phyloP scores from a whole-genome alignment of 2,888 invertebrate species.

The Erannis defoliaria region DNA sequence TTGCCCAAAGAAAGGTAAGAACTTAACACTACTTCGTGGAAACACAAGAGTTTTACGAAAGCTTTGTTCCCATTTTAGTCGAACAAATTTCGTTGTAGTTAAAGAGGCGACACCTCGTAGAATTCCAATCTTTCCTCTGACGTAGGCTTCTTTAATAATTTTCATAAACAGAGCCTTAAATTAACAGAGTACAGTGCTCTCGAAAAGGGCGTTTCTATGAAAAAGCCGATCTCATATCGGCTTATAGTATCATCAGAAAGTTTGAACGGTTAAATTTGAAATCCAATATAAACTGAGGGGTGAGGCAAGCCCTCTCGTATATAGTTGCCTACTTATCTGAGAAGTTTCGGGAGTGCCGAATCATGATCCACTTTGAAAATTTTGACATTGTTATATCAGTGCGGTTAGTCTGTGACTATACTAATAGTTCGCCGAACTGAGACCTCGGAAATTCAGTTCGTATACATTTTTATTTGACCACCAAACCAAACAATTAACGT shows the following conservation, averaged over 20 bases:
- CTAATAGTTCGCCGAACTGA: constrained; percentile 27
- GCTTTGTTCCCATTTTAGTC: not conserved
- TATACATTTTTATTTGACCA: too few relatives aligned
- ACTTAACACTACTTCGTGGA: too few relatives aligned
- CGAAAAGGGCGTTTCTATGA: constrained; percentile 39
- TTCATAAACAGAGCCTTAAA: constrained; percentile 22
- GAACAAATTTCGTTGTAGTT: not conserved
- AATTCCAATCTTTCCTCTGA: constrained; percentile 19
- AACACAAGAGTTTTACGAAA: not conserved
- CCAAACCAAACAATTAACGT: too few relatives aligned
- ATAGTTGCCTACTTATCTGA: constrained; percentile 56
- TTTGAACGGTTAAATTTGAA: constrained; percentile 66
- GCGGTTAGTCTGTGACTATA: constrained; percentile 14
- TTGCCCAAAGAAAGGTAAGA: too few relatives aligned
- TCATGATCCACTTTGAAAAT: constrained; percentile 59
- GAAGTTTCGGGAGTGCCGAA: constrained; percentile 59
- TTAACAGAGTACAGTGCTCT: constrained; percentile 24
- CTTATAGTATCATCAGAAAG: constrained; percentile 63
- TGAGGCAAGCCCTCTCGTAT: constrained; percentile 53
- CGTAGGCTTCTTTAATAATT: constrained; percentile 21
- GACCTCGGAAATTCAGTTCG: too few relatives aligned
- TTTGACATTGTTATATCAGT: constrained; percentile 47
- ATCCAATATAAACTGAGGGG: constrained; percentile 70
- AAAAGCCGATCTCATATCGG: constrained; percentile 58
- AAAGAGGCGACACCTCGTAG: constrained; percentile 10